A percentile compares a stretch with the other conserved stretches of the same genome.
Evolutionary conservation across 1,140 invertebrate species (phyloP).

Genomic region (Trinorchestia longiramus): DNA sequence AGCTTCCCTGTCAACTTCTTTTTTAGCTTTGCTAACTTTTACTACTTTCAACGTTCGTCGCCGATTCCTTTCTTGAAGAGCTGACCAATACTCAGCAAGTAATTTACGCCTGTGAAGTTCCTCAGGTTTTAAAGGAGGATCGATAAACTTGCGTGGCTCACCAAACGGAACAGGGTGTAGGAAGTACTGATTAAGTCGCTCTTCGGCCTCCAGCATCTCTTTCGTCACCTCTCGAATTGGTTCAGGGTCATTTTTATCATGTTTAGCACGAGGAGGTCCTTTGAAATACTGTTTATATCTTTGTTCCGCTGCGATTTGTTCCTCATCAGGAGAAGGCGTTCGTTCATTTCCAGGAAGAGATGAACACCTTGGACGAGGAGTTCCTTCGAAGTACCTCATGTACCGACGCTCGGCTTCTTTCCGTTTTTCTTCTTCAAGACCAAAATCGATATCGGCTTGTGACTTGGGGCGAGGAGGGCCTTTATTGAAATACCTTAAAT

Average conservation of each 20-base stretch:
- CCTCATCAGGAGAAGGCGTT: conserved; percentile 54
- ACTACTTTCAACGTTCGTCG: conserved; percentile 61
- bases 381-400: conserved; percentile 61
- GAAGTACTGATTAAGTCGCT: conserved; percentile 64
- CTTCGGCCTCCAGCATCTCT: conserved; percentile 64
- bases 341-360: conserved; percentile 1
- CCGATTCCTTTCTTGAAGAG: conserved; percentile 59
- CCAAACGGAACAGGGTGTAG: conserved; percentile 61
- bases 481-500: conserved; percentile 61
- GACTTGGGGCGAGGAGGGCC: conserved; percentile 59
- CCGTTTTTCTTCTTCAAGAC: conserved; percentile 49
- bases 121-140: conserved; percentile 59
- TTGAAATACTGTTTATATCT: conserved; percentile 60
- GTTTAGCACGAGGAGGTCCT: conserved; percentile 64
- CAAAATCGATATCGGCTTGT: neutral
- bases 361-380: conserved; percentile 57
- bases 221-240: conserved; percentile 56
- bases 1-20: conserved; percentile 59
- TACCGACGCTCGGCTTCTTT: conserved; percentile 55
- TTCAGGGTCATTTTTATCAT: conserved; percentile 57
- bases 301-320: conserved; percentile 57
- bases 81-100: conserved; percentile 62
- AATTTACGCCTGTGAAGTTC: conserved; percentile 59
- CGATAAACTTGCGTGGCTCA: conserved; percentile 54
- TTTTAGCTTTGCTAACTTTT: conserved; percentile 63